Conservation (phyloP, 2,113 vertebrate species). For the Xiphophorus couchianus region DNA sequence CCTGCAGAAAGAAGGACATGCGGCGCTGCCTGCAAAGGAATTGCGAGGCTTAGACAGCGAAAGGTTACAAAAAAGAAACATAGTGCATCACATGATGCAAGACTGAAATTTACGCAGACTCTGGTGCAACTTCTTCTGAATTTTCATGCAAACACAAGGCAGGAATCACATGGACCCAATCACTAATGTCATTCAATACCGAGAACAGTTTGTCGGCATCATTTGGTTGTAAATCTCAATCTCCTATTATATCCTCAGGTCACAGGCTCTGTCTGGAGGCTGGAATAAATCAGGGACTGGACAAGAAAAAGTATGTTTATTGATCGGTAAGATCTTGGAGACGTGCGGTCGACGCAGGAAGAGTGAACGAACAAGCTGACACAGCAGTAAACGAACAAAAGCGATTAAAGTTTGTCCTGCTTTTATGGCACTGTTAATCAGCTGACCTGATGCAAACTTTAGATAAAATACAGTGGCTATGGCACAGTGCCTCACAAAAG, state of each 20-base stretch:
- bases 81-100: conserved; percentile 5
- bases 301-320: conserved; percentile 26
- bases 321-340: conserved; percentile 14
- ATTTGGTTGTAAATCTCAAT: conserved; percentile 60
- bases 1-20: conserved; percentile 11
- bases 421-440: not conserved
- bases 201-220: conserved; percentile 43
- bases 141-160: not conserved
- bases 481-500: too few species aligned
- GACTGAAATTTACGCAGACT: not conserved
- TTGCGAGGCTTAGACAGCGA: conserved; percentile 31
- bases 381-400: too few species aligned
- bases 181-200: conserved; percentile 20
- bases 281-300: conserved; percentile 21
- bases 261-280: not conserved
- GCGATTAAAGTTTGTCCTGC: not conserved
- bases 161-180: conserved; percentile 43
- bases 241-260: conserved; percentile 5
- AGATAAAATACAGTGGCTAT: too few species aligned
- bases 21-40: conserved; percentile 32
- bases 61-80: conserved; percentile 3
- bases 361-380: not conserved
- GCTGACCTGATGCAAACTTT: not conserved
- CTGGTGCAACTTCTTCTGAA: not conserved
- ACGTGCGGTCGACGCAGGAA: not conserved